Base-by-base conservation (phyloP, 1,140 invertebrate genomes). In the Heterodera carotae region DNA sequence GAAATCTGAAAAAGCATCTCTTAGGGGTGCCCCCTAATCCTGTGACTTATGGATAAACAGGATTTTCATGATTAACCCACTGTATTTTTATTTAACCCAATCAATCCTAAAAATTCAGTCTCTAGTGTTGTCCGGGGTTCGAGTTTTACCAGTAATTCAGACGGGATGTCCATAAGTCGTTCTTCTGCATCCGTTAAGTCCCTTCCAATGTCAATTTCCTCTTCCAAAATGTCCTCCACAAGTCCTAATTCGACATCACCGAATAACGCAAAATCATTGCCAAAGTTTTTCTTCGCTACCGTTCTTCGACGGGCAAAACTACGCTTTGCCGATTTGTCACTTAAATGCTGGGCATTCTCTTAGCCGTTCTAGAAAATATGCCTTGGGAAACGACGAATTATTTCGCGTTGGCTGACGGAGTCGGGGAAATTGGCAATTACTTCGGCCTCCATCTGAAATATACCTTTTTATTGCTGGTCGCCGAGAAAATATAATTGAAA, bases 361-460 rank as follows among this genome's bases (percentile, higher is more conserved):
- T 72, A 43, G 22, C 48, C 48, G 48, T 59, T 59, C n/a, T 31
- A 7, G n/a, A 70, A 36, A 70, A n/a, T 48, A 25, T 48, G n/a
- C 70, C 33, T 73, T 7, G 70, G 70, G 15, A 73, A 29, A 10
- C 70, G n/a, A 27, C n/a, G 8, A 56, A 73, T 73, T 12, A 73
- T 73, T 73, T 73, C 48, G 1, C 53, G 39, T 60, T 73, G 70
- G 10, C 34, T 73, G 29, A 73, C 18, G 27, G n/a, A 36, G 22
- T 73, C 70, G 15, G 70, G 70, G 34, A 73, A 73, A 73, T 73
- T 73, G 34, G 70, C 70, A 56, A 73, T 73, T 34, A 73, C 70
- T 60, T 73, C 70, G 34, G 70, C 70, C 8, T 73, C 48, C 70
- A 73, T 73, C 34, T 73, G 70, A 69, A 43, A 43, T n/a, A n/a